These are phyloP conservation scores for Dynastes maya DNA, from an alignment of 2,888 invertebrate species.

Conservation along the genomic window DNA sequence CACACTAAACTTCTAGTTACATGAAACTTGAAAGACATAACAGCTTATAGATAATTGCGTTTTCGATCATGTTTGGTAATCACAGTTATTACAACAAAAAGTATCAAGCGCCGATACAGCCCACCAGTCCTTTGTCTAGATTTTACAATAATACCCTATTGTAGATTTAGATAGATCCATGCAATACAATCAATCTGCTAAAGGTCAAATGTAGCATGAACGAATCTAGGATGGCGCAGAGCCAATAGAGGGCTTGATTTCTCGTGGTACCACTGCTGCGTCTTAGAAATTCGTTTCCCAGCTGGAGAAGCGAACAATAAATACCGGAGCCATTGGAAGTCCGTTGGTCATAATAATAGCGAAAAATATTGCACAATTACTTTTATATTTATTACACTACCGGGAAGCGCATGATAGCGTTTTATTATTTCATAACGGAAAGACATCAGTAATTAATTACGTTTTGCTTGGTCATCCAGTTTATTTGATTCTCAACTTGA, in stretches of 20 bases:
- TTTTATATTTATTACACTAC: slow-evolving; percentile 48
- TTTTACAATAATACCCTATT: slow-evolving; percentile 53
- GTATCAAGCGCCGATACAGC: slow-evolving; percentile 36
- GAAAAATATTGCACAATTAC: slow-evolving; percentile 47
- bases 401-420: slow-evolving; percentile 37
- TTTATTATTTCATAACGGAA: slow-evolving; percentile 44
- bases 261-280: slow-evolving; percentile 21
- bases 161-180: slow-evolving; percentile 43
- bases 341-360: slow-evolving; percentile 45
- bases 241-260: slow-evolving; percentile 17
- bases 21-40: not conserved
- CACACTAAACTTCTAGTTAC: not conserved
- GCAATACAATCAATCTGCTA: slow-evolving; percentile 45
- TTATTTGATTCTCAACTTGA: slow-evolving; percentile 16
- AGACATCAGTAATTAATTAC: slow-evolving; percentile 36
- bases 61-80: slow-evolving; percentile 17
- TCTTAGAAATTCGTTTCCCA: slow-evolving; percentile 48
- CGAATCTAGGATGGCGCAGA: slow-evolving; percentile 4
- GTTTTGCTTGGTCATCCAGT: slow-evolving; percentile 33
- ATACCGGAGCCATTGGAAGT: slow-evolving; percentile 34
- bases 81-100: not conserved
- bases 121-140: slow-evolving; percentile 52
- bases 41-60: slow-evolving; percentile 5
- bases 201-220: slow-evolving; percentile 51
- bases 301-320: slow-evolving; percentile 46